Base-by-base conservation (phyloP, 2,888 invertebrate species). In the Eulithis testata region DNA sequence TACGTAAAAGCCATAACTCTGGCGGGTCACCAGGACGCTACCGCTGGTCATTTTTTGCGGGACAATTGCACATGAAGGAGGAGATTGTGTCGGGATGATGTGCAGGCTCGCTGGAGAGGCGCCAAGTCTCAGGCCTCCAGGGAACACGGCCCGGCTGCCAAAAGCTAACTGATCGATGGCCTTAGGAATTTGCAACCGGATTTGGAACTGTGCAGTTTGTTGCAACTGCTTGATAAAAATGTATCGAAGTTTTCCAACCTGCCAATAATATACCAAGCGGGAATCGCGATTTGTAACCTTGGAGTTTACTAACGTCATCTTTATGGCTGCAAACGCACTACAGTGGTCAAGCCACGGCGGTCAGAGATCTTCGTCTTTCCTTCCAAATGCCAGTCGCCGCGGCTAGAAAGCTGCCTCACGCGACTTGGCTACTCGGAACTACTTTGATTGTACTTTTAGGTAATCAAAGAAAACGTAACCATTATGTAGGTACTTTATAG, bases 141-240 rank as follows among this genome's bases (percentile, higher is more conserved):
- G 82, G 78, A 75, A 73, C 76, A 76, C 68, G 71, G 76, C 65
- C 71, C 70, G 72, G 73, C 79, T 83, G 82, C 83, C 83, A 83
- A 83, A 79, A 76, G 73, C 78, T 81, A 79, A 79, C 81, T 82
- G 84, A 84, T 84, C 80, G 80, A 85, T 82, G 82, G 77, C 78
- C 79, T 80, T 76, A 79, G 77, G 76, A 81, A 82, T 81, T 81
- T 80, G 77, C 76, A 72, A 73, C 76, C 68, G 74, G 75, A 78
- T 75, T 72, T 73, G 70, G 71, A 70, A 68, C 73, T 59, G 37
- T 53, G 70, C 63, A 65, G 68, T 72, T 68, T 70, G 67, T 71
- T 60, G 59, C 52, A 65, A 64, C 60, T 21, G 55, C 53, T 66
- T 11, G n/a, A 53, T 60, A 63, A 55, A 65, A 60, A 52, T 60